These are phyloP conservation scores for Anoplophora glabripennis DNA, from an alignment of 1,140 invertebrate genomes.

Conservation along the genomic window DNA sequence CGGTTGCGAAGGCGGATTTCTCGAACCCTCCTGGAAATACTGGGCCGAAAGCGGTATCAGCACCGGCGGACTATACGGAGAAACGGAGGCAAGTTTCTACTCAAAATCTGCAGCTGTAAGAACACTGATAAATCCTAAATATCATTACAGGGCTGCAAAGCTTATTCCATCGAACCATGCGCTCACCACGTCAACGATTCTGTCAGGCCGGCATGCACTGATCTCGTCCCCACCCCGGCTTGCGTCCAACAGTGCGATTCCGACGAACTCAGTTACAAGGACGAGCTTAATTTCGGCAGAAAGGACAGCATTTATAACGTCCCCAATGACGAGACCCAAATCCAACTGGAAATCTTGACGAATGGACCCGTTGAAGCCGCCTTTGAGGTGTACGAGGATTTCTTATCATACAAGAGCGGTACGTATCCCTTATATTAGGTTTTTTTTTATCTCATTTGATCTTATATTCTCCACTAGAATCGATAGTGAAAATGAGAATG, in stretches of 20 bases:
- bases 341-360: slow-evolving; percentile 30
- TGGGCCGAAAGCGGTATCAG: slow-evolving; percentile 61
- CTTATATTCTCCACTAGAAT: no score
- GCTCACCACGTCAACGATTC: slow-evolving; percentile 58
- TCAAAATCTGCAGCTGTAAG: neutral
- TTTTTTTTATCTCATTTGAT: no score
- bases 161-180: slow-evolving; percentile 61
- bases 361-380: slow-evolving; percentile 27
- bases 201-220: slow-evolving; percentile 40
- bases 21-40: slow-evolving; percentile 60
- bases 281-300: slow-evolving; percentile 50
- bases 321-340: slow-evolving; percentile 49
- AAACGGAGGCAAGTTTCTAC: slow-evolving; percentile 50
- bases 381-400: slow-evolving; percentile 61
- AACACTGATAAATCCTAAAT: neutral
- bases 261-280: slow-evolving; percentile 54
- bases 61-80: slow-evolving; percentile 62
- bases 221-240: slow-evolving; percentile 49
- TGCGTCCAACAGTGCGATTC: slow-evolving; percentile 51
- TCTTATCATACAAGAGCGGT: slow-evolving; percentile 64
- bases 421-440: no score
- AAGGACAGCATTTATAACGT: slow-evolving; percentile 54
- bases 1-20: slow-evolving; percentile 65
- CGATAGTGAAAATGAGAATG: no score
- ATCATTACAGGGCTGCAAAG: slow-evolving; percentile 43